Conservation (phyloP, 2,888 invertebrate species). For the Chironomus riparius region DNA sequence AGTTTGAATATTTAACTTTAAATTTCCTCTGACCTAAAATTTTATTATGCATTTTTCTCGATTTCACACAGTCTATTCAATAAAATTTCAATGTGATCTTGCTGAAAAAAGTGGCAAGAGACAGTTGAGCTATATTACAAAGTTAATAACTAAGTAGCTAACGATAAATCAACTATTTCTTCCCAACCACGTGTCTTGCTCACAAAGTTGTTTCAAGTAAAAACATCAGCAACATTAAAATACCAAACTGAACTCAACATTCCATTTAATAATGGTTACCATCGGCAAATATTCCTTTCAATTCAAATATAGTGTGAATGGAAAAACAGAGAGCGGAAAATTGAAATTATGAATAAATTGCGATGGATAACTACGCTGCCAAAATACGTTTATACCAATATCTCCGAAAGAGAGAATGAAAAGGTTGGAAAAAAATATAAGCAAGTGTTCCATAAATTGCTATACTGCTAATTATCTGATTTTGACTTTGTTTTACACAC, state of each 20-base stretch:
- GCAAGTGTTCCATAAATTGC: neutral
- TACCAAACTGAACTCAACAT: no score
- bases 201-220: no score
- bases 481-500: constrained; percentile 11
- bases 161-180: no score
- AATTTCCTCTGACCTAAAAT: neutral
- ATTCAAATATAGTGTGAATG: neutral
- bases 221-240: no score
- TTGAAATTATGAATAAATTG: constrained; percentile 18
- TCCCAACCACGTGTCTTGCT: no score
- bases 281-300: neutral
- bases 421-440: neutral
- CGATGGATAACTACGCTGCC: constrained; percentile 20
- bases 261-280: neutral
- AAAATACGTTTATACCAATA: neutral
- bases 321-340: neutral
- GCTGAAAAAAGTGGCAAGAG: no score
- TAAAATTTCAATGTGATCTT: no score
- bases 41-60: neutral
- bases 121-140: no score
- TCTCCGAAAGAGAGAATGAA: neutral
- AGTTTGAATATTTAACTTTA: no score
- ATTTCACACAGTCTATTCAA: no score
- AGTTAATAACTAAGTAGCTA: no score
- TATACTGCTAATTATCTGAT: constrained; percentile 18